Conservation (phyloP, 2,113 vertebrate genomes). For the Corythaeola cristata region DNA sequence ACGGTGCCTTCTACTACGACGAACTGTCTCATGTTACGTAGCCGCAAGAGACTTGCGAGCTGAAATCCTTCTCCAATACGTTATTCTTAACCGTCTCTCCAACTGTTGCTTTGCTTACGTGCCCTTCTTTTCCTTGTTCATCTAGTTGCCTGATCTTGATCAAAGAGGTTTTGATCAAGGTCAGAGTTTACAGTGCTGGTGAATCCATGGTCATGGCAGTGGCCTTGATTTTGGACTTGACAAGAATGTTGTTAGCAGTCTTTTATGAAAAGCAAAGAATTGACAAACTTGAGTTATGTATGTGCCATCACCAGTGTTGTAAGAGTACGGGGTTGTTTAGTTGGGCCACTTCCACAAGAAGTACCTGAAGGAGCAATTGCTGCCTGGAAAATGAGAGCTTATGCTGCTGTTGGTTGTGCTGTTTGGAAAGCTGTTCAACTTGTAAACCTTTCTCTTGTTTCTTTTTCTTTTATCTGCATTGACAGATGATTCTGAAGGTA, state of each 20-base stretch:
- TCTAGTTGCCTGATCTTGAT: not conserved
- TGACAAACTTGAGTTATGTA: not conserved
- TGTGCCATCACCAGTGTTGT: not conserved
- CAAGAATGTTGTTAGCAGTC: not conserved
- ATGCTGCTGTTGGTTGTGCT: slow-evolving; percentile 30
- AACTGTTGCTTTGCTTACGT: not conserved
- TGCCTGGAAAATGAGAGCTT: not conserved
- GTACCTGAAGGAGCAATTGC: not conserved
- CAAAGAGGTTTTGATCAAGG: not conserved
- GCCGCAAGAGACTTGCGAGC: not conserved
- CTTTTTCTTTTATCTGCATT: slow-evolving; percentile 76
- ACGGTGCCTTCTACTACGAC: not conserved
- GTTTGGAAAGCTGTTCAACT: slow-evolving; percentile 44
- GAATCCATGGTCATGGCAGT: not conserved
- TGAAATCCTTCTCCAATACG: not conserved
- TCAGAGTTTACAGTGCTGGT: not conserved
- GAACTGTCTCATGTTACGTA: rapidly evolving
- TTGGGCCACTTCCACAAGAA: not conserved
- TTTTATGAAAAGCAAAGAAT: not conserved
- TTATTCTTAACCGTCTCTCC: not conserved
- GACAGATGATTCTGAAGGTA: slow-evolving; percentile 99
- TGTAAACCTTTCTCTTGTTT: slow-evolving; percentile 66
- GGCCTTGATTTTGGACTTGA: not conserved
- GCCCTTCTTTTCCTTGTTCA: not conserved
- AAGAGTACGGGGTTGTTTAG: not conserved